These are phyloP conservation scores for Nematolebias whitei DNA, from an alignment of 2,113 vertebrate genomes.

Conservation along the genomic window DNA sequence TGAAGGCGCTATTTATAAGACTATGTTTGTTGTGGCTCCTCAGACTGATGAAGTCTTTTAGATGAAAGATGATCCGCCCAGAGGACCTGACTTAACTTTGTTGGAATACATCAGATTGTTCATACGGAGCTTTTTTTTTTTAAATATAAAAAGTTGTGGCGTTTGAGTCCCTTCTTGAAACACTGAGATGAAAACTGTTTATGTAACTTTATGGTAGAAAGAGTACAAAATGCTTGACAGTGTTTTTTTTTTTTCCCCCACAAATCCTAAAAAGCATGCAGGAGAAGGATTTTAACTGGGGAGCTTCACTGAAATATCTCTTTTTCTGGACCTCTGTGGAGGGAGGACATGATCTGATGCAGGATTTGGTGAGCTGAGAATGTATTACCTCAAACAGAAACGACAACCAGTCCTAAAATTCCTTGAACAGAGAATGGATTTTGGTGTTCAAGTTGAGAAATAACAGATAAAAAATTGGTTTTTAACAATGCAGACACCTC, in stretches of 20 bases:
- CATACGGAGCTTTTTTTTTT: background rate
- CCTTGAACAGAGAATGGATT: slow-evolving; percentile 46
- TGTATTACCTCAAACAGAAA: slow-evolving; percentile 9
- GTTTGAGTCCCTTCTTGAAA: slow-evolving; percentile 36
- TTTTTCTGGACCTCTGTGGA: slow-evolving; percentile 15
- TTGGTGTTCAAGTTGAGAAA: slow-evolving; percentile 23
- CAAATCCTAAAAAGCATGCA: slow-evolving; percentile 64
- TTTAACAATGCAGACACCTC: slow-evolving; percentile 30
- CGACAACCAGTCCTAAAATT: slow-evolving; percentile 14
- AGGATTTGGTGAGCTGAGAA: slow-evolving; percentile 61
- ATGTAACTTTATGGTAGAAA: slow-evolving; percentile 40
- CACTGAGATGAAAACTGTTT: slow-evolving; percentile 33
- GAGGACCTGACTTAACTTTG: too few species aligned
- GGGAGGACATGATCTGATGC: slow-evolving; percentile 30
- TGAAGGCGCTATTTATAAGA: too few species aligned
- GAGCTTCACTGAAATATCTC: slow-evolving; percentile 10
- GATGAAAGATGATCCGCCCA: too few species aligned
- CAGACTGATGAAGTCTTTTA: too few species aligned
- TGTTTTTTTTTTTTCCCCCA: slow-evolving; percentile 2
- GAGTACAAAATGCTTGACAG: slow-evolving; percentile 51
- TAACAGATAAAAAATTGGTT: slow-evolving; percentile 23
- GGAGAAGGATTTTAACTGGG: slow-evolving; percentile 15
- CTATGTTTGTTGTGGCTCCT: too few species aligned
- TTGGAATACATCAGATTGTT: too few species aligned
- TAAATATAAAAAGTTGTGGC: slow-evolving; percentile 10